Evolutionary conservation across 1,140 invertebrate species (phyloP), one percentile per base, ranked within the genome.

Genomic region (Gonatopus flavifemur): DNA sequence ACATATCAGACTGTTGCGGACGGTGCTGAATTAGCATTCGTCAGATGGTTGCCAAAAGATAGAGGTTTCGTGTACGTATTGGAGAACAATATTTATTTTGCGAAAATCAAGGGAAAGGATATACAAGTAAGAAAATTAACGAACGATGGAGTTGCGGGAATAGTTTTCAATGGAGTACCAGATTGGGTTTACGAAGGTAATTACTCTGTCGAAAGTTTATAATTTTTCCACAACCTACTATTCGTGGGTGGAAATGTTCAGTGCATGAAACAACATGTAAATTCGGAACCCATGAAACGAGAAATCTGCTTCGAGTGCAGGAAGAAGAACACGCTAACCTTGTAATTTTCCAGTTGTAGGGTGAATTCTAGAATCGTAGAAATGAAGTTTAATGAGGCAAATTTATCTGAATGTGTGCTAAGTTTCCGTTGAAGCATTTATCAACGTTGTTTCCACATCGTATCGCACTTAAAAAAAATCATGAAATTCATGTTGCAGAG

Each of bases 51-150:
- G 52, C 83, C 82, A 0, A 75, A 74, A 12, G 81, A 80, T 2
- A 86, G 86, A 66, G 82, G 80, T 1, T 63, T 91, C 21, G 83
- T 87, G n/a, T 89, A 90, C 54, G 88, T 94, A 0, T 75, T 84
- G 35, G 71, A 88, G 40, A 92, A 93, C 57, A 87, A 94, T 66
- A 79, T 96, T 36, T 96, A 89, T 67, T 93, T n/a, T n/a, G n/a
- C n/a, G n/a, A n/a, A n/a, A n/a, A n/a, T n/a, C n/a, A n/a, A 13
- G 32, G 32, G 32, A 8, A 33, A 4, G 32, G n/a, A 33, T 9
- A 33, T 5, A 33, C 6, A n/a, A n/a, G n/a, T 13, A 8, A 9
- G 32, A 32, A 70, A 77, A 61, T 56, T 93, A 5, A 89, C 89
- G 1, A 76, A 64, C 1, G 82, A 79, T 56, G 86, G 87, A 2